Base-by-base conservation (phyloP, 1,140 invertebrate genomes). In the Brachystomella parvula region DNA sequence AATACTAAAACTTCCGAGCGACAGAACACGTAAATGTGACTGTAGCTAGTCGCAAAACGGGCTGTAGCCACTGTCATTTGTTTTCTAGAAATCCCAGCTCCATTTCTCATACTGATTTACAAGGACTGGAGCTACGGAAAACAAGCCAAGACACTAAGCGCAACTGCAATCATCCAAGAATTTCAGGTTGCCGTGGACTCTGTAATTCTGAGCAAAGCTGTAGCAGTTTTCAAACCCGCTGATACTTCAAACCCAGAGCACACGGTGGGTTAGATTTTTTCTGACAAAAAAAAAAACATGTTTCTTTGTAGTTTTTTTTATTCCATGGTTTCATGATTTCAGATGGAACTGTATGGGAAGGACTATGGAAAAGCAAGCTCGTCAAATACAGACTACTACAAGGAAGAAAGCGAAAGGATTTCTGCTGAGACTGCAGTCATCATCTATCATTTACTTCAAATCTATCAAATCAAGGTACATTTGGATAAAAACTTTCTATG, bases 21-120 rank as follows among this genome's bases (percentile, higher is more conserved):
- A 29, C 26, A 59, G 30, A 32, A 29, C 57, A 59, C 24, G 57
- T 59, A 59, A 53, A 44, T 9, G 9, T n/a, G n/a, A 44, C n/a
- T 44, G 39, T 12, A 44, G 9, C 39, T 12, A 9, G 39, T n/a
- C n/a, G 9, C 39, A 44, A 44, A 44, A 12, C 39, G 39, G 9
- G 9, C n/a, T 44, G 39, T 44, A n/a, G 9, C n/a, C 39, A 12
- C n/a, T 44, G 9, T 44, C n/a, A 12, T 9, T 44, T 12, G n/a
- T 12, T 44, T 15, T 59, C 15, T 29, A 59, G 57, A 59, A 29
- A 32, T 59, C 15, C 3, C 29, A 6, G 24, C 57, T 6, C 57
- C 26, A 15, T 17, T 59, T 17, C 15, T 59, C 15, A 59, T 31
- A 32, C 24, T 59, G 30, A 59, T 15, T 9, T 26, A 15, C 12